phyloP scores from a whole-genome alignment of 2,888 invertebrate genomes.

The Hypena proboscidalis region DNA sequence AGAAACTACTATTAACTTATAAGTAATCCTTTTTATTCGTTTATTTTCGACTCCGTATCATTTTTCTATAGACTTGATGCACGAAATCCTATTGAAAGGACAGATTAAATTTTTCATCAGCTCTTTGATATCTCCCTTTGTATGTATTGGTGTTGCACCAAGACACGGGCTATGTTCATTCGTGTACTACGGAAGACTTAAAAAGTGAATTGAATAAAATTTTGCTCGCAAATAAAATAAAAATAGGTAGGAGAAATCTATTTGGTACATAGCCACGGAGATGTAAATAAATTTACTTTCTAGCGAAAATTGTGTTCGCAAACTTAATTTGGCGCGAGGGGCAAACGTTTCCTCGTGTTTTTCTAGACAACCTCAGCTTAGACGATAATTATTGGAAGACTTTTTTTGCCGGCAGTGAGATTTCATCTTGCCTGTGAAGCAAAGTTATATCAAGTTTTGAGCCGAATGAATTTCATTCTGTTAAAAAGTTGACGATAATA shows the following conservation, averaged over 20 bases:
- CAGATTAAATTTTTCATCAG: constrained; percentile 60
- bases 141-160: constrained; percentile 8
- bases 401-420: background rate
- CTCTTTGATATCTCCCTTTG: constrained; percentile 31
- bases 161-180: constrained; percentile 1
- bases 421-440: background rate
- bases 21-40: background rate
- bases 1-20: background rate
- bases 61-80: constrained; percentile 40
- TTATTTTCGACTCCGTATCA: background rate
- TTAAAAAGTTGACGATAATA: no score
- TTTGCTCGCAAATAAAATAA: constrained; percentile 25
- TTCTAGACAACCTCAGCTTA: constrained; percentile 37
- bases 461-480: no score
- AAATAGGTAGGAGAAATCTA: constrained; percentile 25
- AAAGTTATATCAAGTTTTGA: no score
- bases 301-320: constrained; percentile 61
- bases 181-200: constrained; percentile 16
- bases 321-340: constrained; percentile 63
- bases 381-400: constrained; percentile 37
- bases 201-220: constrained; percentile 20
- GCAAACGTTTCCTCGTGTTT: constrained; percentile 50
- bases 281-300: constrained; percentile 63
- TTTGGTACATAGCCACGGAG: constrained; percentile 36
- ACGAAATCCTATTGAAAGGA: constrained; percentile 55